Evolutionary conservation across 1,140 invertebrate genomes (phyloP), one percentile per base, ranked within the genome.

Genomic region (Meloidogyne exigua): DNA sequence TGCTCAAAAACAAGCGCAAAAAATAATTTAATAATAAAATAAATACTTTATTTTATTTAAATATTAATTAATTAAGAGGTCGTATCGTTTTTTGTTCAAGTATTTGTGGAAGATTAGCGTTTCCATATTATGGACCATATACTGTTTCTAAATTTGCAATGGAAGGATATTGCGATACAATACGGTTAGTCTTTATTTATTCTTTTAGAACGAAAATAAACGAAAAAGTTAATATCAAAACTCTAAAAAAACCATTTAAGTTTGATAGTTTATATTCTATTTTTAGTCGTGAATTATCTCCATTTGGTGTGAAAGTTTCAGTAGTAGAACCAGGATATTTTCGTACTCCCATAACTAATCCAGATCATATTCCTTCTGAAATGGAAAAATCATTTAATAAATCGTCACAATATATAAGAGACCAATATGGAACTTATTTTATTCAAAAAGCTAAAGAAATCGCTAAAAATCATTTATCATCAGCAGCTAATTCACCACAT

Each of bases 271-370:
- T 15, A 49, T 49, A 18, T 18, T 49, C 44, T 18, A n/a, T n/a
- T 72, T 72, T 49, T 57, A 72, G 72, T 4, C 72, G 72, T 12
- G 72, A 73, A 65, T 32, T 73, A 65, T 62, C 72, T 23, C 72
- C 72, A 13, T 73, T 73, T 21, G 72, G 72, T 13, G 72, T 73
- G 0, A 62, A 73, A 11, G 72, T 73, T n/a, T 57, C 57, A 11
- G 65, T 73, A 18, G 72, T 73, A 10, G 72, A 73, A 65, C 72
- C 72, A 39, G 72, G 72, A 57, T 73, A 73, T 64, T 73, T 73
- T 49, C 11, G 23, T 18, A 73, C 72, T 28, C 72, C 57, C 12
- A 57, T 73, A 36, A 73, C 72, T 21, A 64, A 23, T 21, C 72
- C 72, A 12, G 57, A 64, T 23, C 42, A 73, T 64, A 62, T 73